Evolutionary conservation across 23 tunicate species (phyloP).

Genomic region (Ciona savignyi): DNA sequence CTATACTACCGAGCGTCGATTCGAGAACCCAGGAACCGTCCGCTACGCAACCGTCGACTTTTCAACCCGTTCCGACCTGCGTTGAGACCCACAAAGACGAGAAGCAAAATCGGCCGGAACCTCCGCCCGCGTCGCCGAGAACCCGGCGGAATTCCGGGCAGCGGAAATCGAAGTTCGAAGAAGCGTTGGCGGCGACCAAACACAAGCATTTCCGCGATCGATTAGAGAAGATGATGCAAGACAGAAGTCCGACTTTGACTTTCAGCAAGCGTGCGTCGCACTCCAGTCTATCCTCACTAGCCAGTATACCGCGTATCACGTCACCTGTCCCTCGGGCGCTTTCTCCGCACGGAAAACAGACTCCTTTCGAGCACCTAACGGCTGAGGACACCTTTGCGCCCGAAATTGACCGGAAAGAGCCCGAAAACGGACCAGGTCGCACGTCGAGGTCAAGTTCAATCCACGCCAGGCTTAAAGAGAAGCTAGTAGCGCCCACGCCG

Average conservation of each 20-base stretch:
- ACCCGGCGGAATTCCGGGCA: neutral
- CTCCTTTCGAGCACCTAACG: conserved; percentile 38
- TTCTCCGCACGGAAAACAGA: conserved; percentile 20
- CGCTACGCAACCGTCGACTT: neutral
- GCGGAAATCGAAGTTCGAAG: conserved; percentile 56
- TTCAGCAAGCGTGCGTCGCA: conserved; percentile 17
- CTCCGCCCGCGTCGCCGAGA: neutral
- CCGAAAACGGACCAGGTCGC: neutral
- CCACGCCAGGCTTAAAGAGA: conserved; percentile 39
- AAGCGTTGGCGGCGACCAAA: conserved; percentile 57
- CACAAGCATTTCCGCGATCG: conserved; percentile 77
- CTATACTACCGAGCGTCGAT: conserved; percentile 4
- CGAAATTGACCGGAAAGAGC: neutral
- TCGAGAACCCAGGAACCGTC: neutral
- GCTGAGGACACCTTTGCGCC: conserved; percentile 23
- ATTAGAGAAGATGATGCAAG: conserved; percentile 79
- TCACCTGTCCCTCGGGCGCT: conserved; percentile 50
- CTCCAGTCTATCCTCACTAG: conserved; percentile 15
- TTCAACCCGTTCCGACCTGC: neutral
- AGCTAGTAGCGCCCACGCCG: conserved; percentile 15
- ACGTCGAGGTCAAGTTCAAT: conserved; percentile 11
- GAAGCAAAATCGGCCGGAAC: neutral
- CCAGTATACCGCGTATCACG: conserved; percentile 43
- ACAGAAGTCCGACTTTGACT: conserved; percentile 13
- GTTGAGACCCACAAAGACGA: neutral